phyloP scores from a whole-genome alignment of 2,113 vertebrate species.

The Protomyctophum bolini region DNA sequence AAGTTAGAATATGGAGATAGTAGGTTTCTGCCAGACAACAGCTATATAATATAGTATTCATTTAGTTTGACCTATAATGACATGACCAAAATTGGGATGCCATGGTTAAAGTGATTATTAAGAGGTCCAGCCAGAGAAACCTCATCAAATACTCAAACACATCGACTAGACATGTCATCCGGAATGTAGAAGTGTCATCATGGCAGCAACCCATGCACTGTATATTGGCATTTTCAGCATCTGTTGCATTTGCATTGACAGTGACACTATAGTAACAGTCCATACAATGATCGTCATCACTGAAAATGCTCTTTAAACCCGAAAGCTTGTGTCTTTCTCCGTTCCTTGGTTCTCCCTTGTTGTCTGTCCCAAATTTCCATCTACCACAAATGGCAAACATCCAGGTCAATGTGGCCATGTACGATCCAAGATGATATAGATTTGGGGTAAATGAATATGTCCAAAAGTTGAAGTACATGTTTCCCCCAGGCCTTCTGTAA shows the following conservation, averaged over 20 bases:
- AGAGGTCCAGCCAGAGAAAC: no score
- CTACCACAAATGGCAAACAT: not conserved
- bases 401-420: not conserved
- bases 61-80: no score
- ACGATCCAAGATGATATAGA: not conserved
- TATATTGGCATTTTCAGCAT: not conserved
- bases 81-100: no score
- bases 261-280: not conserved
- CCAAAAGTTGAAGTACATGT: not conserved
- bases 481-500: conserved; percentile 3
- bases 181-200: no score
- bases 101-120: no score
- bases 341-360: not conserved
- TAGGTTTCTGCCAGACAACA: no score
- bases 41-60: no score
- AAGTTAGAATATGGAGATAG: no score
- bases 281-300: not conserved
- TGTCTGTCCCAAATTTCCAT: not conserved
- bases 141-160: no score
- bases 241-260: not conserved
- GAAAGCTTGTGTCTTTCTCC: not conserved
- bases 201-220: no score
- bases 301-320: not conserved
- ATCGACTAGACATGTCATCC: no score
- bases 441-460: not conserved